Base-by-base conservation (phyloP, 1,140 invertebrate genomes). In the Zaprionus gabonicus region DNA sequence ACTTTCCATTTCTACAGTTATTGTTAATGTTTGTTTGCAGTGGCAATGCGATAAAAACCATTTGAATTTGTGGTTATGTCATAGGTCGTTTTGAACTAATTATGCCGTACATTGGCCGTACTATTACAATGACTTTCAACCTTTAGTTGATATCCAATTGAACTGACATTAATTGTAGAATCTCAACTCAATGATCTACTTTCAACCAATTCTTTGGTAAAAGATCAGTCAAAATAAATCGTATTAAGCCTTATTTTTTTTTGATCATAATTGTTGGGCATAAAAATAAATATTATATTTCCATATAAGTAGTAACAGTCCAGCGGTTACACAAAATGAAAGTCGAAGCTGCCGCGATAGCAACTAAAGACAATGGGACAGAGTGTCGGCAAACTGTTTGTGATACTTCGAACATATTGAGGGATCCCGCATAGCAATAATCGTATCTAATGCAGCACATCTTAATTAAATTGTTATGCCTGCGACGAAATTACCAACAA, bases 391-490 rank as follows among this genome's bases (percentile, higher is more conserved):
- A 31, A 36, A 34, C 31, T 49, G 20, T 7, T 17, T 23, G 12
- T 23, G 38, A 15, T 15, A 28, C 28, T 17, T 38, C 25, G 20
- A 15, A 12, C 34, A 64, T 25, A 38, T 17, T 27, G 66, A n/a
- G 28, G 9, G 13, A 17, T 49, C 34, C 20, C 28, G 56, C 68
- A 56, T 38, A n/a, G 31, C 4, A 17, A 23, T 51, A 51, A 51
- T 51, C 46, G 46, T 58, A 75, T 75, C 59, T 71, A 64, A 51
- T 41, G 51, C 31, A 38, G 34, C 38, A 55, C 27, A 64, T 75
- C 53, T 71, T 60, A 71, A 76, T 76, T 60, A 71, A 63, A 63
- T 60, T 71, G 59, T 38, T 53, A 60, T 65, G 67, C 13, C 53
- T 53, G 59, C 57, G 41, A 46, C 27, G 13, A 63, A 44, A 67